Base-by-base conservation (phyloP, 2,888 invertebrate species). In the Ophioninae sp. region DNA sequence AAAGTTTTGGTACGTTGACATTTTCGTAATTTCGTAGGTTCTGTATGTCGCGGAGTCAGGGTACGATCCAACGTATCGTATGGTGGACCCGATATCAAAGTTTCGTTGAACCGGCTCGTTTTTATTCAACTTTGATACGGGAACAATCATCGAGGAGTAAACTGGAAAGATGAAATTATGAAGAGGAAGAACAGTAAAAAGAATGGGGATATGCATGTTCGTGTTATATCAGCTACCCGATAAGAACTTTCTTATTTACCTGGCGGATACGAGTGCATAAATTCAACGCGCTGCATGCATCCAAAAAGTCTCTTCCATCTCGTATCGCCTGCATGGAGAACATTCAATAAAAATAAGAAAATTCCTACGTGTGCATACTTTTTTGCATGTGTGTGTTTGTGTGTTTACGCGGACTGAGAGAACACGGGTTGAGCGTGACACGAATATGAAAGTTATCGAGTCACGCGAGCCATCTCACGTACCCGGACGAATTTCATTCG, bases 361-460 rank as follows among this genome's bases (percentile, higher is more conserved):
- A 86, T 87, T 59, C 65, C 39, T 61, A 70, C 20, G 30, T 64
- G 75, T 65, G 67, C 41, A 44, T 17, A n/a, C n/a, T n/a, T n/a
- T n/a, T n/a, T n/a, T n/a, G n/a, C n/a, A n/a, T n/a, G n/a, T n/a
- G n/a, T n/a, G n/a, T n/a, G n/a, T n/a, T n/a, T n/a, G n/a, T n/a
- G n/a, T n/a, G n/a, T n/a, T n/a, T n/a, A n/a, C n/a, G 57, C 67
- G 64, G 70, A 76, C 64, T 56, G 21, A 10, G 37, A 50, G 59
- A 61, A 64, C 64, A 44, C 37, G 69, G 37, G 41, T 2, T 41
- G 84, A 72, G 84, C 89, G 88, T 88, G 87, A 87, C 86, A 73
- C 81, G 89, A 85, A 85, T 87, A 82, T 86, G 72, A 78, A 82
- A 87, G 87, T 86, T 82, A 85, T 86, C 85, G 85, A 85, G 83